Conservation (phyloP, 2,888 invertebrate genomes). For the Rhimphoctona megacephalus region DNA sequence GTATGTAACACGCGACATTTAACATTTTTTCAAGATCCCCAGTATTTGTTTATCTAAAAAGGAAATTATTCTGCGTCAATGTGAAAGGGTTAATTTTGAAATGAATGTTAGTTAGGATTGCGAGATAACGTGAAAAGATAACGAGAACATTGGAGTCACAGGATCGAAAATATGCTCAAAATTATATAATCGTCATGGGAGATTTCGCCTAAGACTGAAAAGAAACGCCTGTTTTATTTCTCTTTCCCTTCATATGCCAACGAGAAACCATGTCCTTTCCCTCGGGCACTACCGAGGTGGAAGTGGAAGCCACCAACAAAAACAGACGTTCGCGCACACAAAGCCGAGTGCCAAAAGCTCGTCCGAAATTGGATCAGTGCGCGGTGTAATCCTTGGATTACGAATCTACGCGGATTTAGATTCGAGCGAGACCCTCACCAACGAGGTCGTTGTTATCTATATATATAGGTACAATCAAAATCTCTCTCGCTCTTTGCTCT, state of each 20-base stretch:
- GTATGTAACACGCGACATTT: too few relatives aligned
- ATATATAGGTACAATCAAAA: conserved; percentile 36
- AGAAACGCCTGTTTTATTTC: conserved; percentile 37
- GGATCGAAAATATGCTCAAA: conserved; percentile 29
- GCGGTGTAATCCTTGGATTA: conserved; percentile 72
- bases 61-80: not conserved
- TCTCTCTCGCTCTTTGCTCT: conserved; percentile 62
- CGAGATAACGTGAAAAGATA: not conserved
- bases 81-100: not conserved
- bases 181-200: conserved; percentile 27
- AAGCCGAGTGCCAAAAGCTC: conserved; percentile 59
- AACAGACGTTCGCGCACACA: conserved; percentile 65
- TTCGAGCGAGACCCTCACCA: conserved; percentile 60
- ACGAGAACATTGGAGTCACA: not conserved
- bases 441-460: conserved; percentile 50
- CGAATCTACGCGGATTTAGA: conserved; percentile 71
- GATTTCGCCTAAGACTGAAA: conserved; percentile 15
- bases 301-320: conserved; percentile 65
- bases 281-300: conserved; percentile 43
- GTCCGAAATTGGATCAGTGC: conserved; percentile 72
- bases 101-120: not conserved
- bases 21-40: not conserved
- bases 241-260: not conserved
- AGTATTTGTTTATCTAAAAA: not conserved
- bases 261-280: conserved; percentile 41